Percentiles rank a stretch among this genome's conserved stretches.
These are phyloP conservation scores for Popillia japonica DNA, from an alignment of 1,140 invertebrate species.

Conservation along the genomic window DNA sequence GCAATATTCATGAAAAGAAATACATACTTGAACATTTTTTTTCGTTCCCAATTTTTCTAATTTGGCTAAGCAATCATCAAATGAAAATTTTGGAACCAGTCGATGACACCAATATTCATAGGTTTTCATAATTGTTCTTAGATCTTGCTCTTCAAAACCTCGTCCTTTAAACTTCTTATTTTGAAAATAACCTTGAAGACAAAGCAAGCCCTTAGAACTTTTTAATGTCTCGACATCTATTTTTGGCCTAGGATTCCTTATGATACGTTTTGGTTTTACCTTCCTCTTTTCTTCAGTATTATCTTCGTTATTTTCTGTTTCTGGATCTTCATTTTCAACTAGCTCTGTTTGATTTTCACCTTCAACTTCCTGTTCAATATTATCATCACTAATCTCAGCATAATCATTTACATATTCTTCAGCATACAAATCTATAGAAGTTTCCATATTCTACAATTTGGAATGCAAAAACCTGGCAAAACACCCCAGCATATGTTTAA, in stretches of 20 bases:
- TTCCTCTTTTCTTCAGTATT: no score
- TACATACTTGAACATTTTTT: constrained; percentile 65
- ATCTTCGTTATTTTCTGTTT: no score
- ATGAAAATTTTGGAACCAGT: constrained; percentile 86
- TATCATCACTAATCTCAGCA: constrained; percentile 41
- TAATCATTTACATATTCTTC: constrained; percentile 46
- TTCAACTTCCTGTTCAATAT: no score
- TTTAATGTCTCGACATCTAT: no score
- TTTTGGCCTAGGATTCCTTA: constrained; percentile 74
- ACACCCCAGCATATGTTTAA: constrained; percentile 36
- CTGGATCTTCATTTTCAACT: no score
- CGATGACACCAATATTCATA: constrained; percentile 93
- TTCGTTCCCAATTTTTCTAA: constrained; percentile 83
- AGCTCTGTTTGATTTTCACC: no score
- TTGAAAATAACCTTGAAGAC: constrained; percentile 80
- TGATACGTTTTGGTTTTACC: constrained; percentile 65
- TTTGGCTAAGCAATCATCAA: constrained; percentile 84
- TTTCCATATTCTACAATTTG: constrained; percentile 40
- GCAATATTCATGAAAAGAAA: neutral
- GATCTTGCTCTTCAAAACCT: constrained; percentile 83
- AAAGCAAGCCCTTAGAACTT: constrained; percentile 79
- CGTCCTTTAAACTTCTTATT: constrained; percentile 82
- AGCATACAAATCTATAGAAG: constrained; percentile 38
- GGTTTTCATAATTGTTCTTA: constrained; percentile 80
- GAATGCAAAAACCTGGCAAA: constrained; percentile 41